Evolutionary conservation across 1,140 invertebrate genomes (phyloP), one percentile per base, ranked within the genome.

Genomic region (Drosophila oshimai): DNA sequence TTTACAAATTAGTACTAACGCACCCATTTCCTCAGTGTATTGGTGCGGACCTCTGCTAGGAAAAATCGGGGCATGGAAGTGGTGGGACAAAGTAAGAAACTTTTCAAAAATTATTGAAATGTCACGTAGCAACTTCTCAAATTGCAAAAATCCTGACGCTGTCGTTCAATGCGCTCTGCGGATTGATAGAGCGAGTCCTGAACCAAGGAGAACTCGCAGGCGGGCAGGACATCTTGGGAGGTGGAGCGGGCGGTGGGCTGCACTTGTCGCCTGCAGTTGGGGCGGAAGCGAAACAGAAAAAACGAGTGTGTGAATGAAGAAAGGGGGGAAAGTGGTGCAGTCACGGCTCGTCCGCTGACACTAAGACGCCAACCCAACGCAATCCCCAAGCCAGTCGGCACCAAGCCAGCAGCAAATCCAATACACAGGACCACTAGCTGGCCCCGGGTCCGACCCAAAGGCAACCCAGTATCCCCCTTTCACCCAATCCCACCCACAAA

Each of bases 71-170:
- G 36, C 39, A 31, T 22, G 44, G 28, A 17, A 17, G 13, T 37
- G 44, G 20, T 12, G 34, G 42, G 46, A 45, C 22, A 42, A 55
- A 58, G 74, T 57, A 89, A 80, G 78, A 87, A 89, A 90, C 83
- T 90, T 90, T 90, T 90, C 89, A 90, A 90, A 90, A 90, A 90
- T 90, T 90, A 90, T 90, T 90, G 89, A 90, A 90, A 90, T 90
- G 89, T 90, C 89, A 90, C 89, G 89, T 90, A 90, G 89, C 89
- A 90, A 90, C 89, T 90, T 90, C 88, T 90, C 89, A 90, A 90
- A 90, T 90, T 90, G 89, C 89, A 90, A 88, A 90, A 90, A 90
- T 90, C 89, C 89, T 90, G 89, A 89, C 76, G 88, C 88, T 90
- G 89, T 90, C 89, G 88, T 90, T 90, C 89, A 90, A 90, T 90